Conservation (phyloP, 2,113 vertebrate species). For the Naja naja region DNA sequence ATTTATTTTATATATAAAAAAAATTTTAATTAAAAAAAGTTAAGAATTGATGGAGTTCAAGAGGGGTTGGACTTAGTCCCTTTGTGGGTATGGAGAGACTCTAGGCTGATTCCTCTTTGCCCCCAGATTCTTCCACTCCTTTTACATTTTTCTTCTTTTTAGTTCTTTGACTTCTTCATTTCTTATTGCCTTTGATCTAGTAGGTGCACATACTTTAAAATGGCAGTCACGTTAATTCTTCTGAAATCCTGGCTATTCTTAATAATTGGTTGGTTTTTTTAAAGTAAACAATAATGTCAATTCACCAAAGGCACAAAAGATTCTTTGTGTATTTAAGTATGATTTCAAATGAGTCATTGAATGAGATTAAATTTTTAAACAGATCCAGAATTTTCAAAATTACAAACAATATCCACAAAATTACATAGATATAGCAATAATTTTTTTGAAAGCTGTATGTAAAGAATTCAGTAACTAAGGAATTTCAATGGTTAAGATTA, state of each 20-base stretch:
- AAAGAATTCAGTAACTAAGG: neutral
- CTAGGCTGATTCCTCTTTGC: neutral
- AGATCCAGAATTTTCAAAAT: neutral
- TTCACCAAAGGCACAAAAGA: neutral
- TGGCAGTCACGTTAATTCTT: neutral
- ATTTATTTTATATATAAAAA: no score
- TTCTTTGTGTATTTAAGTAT: neutral
- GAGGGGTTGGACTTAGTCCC: neutral
- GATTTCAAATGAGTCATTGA: neutral
- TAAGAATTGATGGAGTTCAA: neutral
- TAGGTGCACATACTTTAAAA: neutral
- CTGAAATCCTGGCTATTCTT: neutral
- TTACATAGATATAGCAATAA: neutral
- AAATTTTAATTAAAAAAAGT: neutral
- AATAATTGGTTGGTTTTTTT: neutral
- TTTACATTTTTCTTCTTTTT: neutral
- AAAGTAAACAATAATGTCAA: neutral
- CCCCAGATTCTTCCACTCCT: neutral
- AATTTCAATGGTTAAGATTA: neutral
- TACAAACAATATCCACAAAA: neutral
- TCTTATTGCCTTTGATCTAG: neutral
- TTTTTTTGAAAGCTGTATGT: neutral
- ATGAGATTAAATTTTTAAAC: neutral
- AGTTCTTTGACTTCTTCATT: neutral
- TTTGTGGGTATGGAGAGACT: neutral